Evolutionary conservation across 2,888 invertebrate genomes (phyloP).

Genomic region (Eilema caniola): DNA sequence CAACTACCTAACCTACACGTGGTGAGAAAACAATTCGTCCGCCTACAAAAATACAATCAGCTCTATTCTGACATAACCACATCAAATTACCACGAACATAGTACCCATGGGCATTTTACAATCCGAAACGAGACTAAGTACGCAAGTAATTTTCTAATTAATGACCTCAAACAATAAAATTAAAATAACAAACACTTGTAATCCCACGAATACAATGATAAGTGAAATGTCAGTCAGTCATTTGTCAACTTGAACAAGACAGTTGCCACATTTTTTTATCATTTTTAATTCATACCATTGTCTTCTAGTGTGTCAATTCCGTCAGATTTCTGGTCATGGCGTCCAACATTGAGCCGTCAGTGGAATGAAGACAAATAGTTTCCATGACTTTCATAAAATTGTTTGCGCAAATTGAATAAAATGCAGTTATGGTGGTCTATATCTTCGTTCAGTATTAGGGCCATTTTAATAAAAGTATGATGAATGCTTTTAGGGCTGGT

Average conservation of each 20-base stretch:
- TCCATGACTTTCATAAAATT: slow-evolving; percentile 82
- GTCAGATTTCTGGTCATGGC: slow-evolving; percentile 74
- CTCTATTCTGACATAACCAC: neutral
- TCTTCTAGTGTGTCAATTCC: slow-evolving; percentile 53
- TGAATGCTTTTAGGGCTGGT: slow-evolving; percentile 15
- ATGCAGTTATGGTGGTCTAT: slow-evolving; percentile 49
- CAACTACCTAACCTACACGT: neutral
- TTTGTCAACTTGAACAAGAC: slow-evolving; percentile 51
- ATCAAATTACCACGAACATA: neutral
- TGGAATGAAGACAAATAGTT: slow-evolving; percentile 83
- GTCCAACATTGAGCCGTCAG: slow-evolving; percentile 80
- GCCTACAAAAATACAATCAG: neutral
- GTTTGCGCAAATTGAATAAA: slow-evolving; percentile 78
- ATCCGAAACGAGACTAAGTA: neutral
- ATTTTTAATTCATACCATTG: slow-evolving; percentile 53
- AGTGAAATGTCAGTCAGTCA: slow-evolving; percentile 32
- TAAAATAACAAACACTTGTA: slow-evolving; percentile 13
- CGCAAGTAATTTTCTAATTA: slow-evolving; percentile 2
- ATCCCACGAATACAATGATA: slow-evolving; percentile 32
- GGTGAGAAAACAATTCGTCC: neutral
- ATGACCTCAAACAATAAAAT: slow-evolving; percentile 11
- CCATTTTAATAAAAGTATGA: slow-evolving; percentile 34
- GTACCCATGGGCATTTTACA: neutral
- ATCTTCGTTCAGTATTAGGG: slow-evolving; percentile 41
- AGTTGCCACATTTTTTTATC: slow-evolving; percentile 47